Evolutionary conservation across 2,888 invertebrate genomes (phyloP).

Genomic region (Acleris holmiana): DNA sequence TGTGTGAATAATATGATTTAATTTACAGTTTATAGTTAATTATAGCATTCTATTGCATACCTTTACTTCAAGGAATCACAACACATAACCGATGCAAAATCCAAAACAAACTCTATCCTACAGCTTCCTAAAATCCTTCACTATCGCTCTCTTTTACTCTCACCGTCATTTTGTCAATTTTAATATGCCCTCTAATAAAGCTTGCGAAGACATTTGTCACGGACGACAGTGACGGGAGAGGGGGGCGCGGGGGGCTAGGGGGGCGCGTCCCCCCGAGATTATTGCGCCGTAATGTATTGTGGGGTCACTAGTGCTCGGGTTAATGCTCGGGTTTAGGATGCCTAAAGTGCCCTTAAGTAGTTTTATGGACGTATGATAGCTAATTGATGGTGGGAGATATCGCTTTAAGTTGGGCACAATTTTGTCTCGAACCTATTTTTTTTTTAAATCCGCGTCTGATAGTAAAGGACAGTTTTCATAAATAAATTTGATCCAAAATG

Average conservation of each 20-base stretch:
- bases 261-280: conserved; percentile 37
- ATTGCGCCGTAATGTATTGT: conserved; percentile 40
- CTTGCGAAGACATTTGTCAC: conserved; percentile 67
- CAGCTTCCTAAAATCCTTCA: background rate
- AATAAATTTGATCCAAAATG: too few relatives aligned
- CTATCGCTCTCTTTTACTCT: background rate
- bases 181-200: conserved; percentile 59
- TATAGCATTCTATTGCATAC: too few relatives aligned
- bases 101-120: too few relatives aligned
- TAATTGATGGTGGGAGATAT: conserved; percentile 22
- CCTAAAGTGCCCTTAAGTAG: conserved; percentile 30
- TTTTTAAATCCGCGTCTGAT: too few relatives aligned
- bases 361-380: conserved; percentile 29
- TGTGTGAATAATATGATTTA: too few relatives aligned
- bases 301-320: conserved; percentile 41
- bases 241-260: conserved; percentile 50
- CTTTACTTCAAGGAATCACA: too few relatives aligned
- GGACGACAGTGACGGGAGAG: conserved; percentile 66
- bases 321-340: conserved; percentile 37
- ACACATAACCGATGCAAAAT: too few relatives aligned
- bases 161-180: conserved; percentile 46
- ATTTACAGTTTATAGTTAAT: too few relatives aligned
- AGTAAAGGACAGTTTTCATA: too few relatives aligned
- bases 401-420: background rate
- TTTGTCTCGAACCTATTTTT: too few relatives aligned